Conservation (phyloP, 2,888 invertebrate genomes). For the Drosophila anomalata region DNA sequence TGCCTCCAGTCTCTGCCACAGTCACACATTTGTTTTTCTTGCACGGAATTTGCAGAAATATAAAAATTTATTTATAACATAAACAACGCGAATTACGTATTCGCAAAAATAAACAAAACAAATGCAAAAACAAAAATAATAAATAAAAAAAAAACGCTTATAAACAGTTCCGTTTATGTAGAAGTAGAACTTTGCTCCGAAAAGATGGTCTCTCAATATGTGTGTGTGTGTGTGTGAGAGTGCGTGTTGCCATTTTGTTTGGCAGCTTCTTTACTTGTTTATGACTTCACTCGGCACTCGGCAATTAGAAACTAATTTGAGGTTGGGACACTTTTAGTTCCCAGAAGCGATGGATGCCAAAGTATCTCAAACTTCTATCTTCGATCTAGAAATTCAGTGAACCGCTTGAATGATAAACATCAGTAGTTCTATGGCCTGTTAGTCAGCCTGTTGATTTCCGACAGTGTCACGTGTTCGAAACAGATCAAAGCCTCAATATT, state of each 20-base stretch:
- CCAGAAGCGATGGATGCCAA: not conserved
- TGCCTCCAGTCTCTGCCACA: not conserved
- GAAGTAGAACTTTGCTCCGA: conserved; percentile 24
- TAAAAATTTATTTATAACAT: conserved; percentile 67
- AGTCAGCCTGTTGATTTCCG: conserved; percentile 16
- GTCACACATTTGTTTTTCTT: conserved; percentile 23
- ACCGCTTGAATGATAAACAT: too few species aligned
- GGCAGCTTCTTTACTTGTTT: conserved; percentile 33
- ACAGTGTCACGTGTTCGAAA: conserved; percentile 36
- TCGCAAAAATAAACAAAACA: conserved; percentile 40
- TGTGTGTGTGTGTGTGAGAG: not conserved
- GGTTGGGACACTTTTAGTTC: conserved; percentile 4
- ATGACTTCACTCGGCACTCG: conserved; percentile 22
- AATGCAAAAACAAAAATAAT: conserved; percentile 22
- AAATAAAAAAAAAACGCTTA: conserved; percentile 8
- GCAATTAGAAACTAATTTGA: conserved; percentile 25
- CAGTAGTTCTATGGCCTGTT: conserved; percentile 4
- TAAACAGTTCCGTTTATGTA: conserved; percentile 40
- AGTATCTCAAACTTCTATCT: not conserved
- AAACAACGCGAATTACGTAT: conserved; percentile 55
- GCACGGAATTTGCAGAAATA: conserved; percentile 47
- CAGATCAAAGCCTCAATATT: conserved; percentile 27
- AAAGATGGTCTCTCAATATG: conserved; percentile 13
- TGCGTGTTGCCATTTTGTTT: conserved; percentile 23
- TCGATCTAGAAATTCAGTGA: not conserved